Conservation (phyloP, 1,140 invertebrate genomes). For the Cardiocondyla obscurior region DNA sequence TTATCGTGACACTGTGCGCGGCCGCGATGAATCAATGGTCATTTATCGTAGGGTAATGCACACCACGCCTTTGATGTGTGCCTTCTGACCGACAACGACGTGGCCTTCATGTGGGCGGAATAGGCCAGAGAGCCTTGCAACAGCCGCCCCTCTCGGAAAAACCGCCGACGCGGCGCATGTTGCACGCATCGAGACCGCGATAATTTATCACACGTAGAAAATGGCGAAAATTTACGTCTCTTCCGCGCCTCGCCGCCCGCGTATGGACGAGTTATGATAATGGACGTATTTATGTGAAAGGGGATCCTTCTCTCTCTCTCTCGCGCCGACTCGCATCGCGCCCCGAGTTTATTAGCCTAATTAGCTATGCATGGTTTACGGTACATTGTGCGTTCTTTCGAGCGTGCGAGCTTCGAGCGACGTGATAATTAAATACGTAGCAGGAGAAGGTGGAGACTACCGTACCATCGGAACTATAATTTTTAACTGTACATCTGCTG, state of each 20-base stretch:
- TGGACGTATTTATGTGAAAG: conserved; percentile 52
- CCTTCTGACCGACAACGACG: not conserved
- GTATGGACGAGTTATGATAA: conserved; percentile 62
- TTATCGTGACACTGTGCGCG: conserved; percentile 24
- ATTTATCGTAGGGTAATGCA: conserved; percentile 28
- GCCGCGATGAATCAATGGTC: conserved; percentile 42
- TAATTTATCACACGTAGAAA: conserved; percentile 60
- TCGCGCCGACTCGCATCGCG: conserved; percentile 12
- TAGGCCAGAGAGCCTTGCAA: conserved; percentile 22
- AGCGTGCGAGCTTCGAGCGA: conserved; percentile 36
- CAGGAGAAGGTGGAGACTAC: not conserved
- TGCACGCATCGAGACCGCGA: conserved; percentile 4
- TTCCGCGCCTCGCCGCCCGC: not conserved
- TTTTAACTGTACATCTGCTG: conserved; percentile 28
- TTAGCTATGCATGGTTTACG: conserved; percentile 46
- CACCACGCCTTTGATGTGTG: conserved; percentile 17
- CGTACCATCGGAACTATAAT: not conserved
- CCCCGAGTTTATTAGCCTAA: conserved; percentile 50
- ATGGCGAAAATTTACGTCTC: conserved; percentile 56
- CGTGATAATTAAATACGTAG: conserved; percentile 45
- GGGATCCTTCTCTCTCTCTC: too few species aligned
- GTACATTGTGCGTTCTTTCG: conserved; percentile 43
- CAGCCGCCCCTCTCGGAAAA: conserved; percentile 17
- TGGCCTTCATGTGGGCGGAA: conserved; percentile 59
- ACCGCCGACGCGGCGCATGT: not conserved